A percentile compares a stretch with the other conserved stretches of the same genome.
Conservation (phyloP, 2,888 invertebrate species). For the Ashinkailepas kermadecensis region DNA sequence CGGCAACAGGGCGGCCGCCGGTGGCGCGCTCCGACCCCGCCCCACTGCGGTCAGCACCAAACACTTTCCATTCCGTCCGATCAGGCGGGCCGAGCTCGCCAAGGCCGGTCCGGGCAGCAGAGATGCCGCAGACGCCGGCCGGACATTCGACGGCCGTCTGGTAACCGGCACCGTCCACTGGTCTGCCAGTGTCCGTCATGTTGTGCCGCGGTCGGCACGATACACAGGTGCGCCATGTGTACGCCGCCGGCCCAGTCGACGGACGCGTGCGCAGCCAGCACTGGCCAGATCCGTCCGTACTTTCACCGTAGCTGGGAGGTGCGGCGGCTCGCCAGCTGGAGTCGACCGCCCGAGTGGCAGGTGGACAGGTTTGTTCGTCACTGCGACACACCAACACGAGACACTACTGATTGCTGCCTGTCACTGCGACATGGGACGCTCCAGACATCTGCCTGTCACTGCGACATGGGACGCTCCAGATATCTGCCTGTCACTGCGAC, state of each 20-base stretch:
- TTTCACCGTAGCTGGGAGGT: no score
- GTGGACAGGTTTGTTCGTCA: no score
- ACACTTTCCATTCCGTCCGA: conserved; percentile 2
- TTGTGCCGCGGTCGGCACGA: not conserved
- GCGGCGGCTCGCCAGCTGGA: no score
- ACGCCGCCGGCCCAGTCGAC: not conserved
- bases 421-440: no score
- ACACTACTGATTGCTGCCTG: no score
- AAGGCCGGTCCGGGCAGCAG: not conserved
- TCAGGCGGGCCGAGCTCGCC: not conserved
- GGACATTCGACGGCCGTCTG: not conserved
- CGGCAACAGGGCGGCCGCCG: not conserved
- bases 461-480: no score
- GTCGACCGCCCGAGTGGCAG: no score
- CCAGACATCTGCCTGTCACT: no score
- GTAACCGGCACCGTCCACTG: not conserved
- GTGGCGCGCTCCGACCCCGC: not conserved
- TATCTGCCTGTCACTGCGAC: no score
- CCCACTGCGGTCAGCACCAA: not conserved
- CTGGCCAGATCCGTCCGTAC: not conserved
- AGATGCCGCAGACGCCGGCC: not conserved
- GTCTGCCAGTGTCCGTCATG: not conserved
- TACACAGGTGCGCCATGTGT: not conserved
- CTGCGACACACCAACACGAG: no score
- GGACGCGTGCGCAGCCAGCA: not conserved